Evolutionary conservation across 2,113 vertebrate species (phyloP).

Genomic region (Genyomyrus donnyi): DNA sequence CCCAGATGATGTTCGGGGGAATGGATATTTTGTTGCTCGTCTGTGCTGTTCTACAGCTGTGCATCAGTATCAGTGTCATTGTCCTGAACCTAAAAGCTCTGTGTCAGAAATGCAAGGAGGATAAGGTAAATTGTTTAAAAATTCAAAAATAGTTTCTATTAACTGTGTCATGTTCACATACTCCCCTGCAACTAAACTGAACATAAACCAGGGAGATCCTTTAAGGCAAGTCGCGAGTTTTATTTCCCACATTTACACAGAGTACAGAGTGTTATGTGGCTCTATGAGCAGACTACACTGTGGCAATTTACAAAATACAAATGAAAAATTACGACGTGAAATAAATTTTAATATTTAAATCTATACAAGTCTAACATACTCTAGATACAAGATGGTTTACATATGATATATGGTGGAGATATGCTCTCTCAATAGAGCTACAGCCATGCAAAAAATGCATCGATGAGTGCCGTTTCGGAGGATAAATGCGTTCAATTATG

Average conservation of each 20-base stretch:
- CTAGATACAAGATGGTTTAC: not conserved
- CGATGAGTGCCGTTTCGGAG: no score
- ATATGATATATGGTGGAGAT: not conserved
- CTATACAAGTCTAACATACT: not conserved
- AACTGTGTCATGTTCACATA: not conserved
- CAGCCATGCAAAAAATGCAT: no score
- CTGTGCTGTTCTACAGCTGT: conserved; percentile 43
- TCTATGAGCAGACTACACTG: not conserved
- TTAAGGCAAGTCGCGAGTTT: not conserved
- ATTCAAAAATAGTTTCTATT: not conserved
- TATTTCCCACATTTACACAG: not conserved
- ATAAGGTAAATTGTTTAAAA: not conserved
- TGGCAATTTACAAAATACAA: not conserved
- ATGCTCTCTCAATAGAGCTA: no score
- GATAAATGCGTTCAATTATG: not conserved
- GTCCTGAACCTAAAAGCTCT: conserved; percentile 46
- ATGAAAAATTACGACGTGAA: not conserved
- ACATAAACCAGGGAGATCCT: not conserved
- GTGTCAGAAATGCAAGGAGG: conserved; percentile 11
- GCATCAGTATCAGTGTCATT: conserved; percentile 38
- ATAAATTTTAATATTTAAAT: not conserved
- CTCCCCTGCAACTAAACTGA: not conserved
- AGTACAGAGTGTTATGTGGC: not conserved
- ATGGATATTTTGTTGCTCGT: conserved; percentile 39
- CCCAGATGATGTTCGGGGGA: conserved; percentile 24